A percentile compares a stretch with the other conserved stretches of the same genome.
These are phyloP conservation scores for Phrynosoma blainvillii DNA, from an alignment of 2,113 vertebrate genomes.

Conservation along the genomic window DNA sequence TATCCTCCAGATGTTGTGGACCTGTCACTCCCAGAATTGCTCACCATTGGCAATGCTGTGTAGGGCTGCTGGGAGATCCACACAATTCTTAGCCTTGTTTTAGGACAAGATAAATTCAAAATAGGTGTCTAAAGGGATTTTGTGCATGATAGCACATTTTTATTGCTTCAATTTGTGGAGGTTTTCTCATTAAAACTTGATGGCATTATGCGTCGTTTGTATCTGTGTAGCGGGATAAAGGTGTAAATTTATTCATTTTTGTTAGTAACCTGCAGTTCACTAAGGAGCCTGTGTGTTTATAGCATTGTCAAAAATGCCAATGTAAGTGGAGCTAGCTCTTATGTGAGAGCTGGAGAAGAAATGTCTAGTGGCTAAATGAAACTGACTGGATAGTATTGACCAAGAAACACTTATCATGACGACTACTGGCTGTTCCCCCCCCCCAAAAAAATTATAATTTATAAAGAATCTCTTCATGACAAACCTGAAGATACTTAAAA, in stretches of 20 bases:
- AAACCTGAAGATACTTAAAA: conserved; percentile 23
- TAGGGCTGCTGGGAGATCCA: too few relatives aligned
- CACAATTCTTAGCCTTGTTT: too few relatives aligned
- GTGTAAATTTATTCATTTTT: not conserved
- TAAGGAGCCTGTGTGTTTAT: conserved; percentile 25
- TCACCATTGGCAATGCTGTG: too few relatives aligned
- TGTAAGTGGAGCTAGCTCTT: conserved; percentile 7
- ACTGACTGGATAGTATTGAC: conserved; percentile 53
- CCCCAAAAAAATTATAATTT: conserved; percentile 21
- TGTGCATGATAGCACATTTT: not conserved
- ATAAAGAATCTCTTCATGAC: conserved; percentile 51
- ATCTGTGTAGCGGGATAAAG: not conserved
- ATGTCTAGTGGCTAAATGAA: conserved; percentile 42
- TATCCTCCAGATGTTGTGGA: too few relatives aligned
- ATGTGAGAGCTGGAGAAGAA: conserved; percentile 34
- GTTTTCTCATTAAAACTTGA: not conserved
- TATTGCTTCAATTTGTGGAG: not conserved
- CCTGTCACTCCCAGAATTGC: too few relatives aligned
- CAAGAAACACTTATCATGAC: conserved; percentile 43
- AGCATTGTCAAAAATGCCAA: not conserved
- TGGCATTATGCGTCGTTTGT: not conserved
- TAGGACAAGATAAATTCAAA: not conserved
- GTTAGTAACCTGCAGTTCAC: not conserved
- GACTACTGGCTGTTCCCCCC: conserved; percentile 49
- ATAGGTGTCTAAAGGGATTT: not conserved